Evolutionary conservation across 2,113 vertebrate genomes (phyloP).

Genomic region (Coptodon rendalli): DNA sequence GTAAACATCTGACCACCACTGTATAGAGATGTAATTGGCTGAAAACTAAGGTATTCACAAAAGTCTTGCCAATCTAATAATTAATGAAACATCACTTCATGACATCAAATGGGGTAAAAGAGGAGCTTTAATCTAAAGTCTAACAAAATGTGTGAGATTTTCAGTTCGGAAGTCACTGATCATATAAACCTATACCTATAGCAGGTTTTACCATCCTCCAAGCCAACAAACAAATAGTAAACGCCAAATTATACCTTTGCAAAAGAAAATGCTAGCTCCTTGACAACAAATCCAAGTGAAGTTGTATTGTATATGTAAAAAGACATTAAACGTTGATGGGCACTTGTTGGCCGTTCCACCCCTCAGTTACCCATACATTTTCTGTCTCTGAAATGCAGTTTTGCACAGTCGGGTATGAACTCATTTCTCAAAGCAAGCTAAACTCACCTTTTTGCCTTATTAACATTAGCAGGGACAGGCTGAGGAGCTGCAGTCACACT

Average conservation of each 20-base stretch:
- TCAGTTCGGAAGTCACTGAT: background rate
- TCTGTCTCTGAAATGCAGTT: background rate
- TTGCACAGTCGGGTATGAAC: background rate
- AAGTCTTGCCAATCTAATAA: background rate
- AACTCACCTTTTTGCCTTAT: constrained; percentile 22
- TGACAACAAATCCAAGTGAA: background rate
- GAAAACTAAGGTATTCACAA: background rate
- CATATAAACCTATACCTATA: background rate
- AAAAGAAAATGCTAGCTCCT: background rate
- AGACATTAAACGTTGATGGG: background rate
- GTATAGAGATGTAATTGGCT: background rate
- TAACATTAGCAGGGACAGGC: constrained; percentile 27
- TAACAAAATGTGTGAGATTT: background rate
- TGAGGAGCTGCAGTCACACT: constrained; percentile 15
- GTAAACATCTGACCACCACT: background rate
- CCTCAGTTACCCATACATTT: background rate
- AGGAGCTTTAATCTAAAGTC: background rate
- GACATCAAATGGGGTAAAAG: background rate
- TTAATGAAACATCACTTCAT: background rate
- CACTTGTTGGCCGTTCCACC: background rate
- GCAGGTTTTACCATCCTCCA: background rate
- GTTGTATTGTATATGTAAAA: background rate
- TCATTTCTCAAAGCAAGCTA: constrained; percentile 6
- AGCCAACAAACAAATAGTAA: background rate
- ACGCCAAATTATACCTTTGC: background rate